These are phyloP conservation scores for Cerastis leucographa DNA, from an alignment of 2,888 invertebrate genomes.

Conservation along the genomic window DNA sequence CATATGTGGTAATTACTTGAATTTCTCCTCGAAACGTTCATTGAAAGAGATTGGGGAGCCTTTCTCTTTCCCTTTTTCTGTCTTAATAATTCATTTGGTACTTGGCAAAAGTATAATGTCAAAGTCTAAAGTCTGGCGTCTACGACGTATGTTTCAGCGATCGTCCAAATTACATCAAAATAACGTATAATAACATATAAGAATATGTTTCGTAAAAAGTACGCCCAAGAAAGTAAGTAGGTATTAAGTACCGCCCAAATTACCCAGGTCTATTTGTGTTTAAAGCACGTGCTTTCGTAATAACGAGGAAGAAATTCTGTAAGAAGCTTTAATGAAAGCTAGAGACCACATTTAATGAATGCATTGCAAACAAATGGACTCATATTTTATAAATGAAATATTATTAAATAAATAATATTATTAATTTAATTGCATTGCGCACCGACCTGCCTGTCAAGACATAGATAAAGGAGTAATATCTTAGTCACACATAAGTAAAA, in stretches of 20 bases:
- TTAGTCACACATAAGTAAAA: not conserved
- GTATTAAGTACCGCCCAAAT: not conserved
- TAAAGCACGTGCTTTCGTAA: not conserved
- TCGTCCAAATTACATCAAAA: not conserved
- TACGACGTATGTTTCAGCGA: not conserved
- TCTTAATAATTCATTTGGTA: not conserved
- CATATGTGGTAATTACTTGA: not conserved
- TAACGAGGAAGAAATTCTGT: not conserved
- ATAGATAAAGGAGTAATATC: not conserved
- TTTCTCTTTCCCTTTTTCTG: too few relatives aligned
- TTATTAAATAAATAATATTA: too few relatives aligned
- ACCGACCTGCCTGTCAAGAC: not conserved
- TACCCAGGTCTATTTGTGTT: not conserved
- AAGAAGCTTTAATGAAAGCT: not conserved
- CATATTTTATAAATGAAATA: constrained; percentile 6
- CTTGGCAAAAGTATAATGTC: not conserved
- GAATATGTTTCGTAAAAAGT: not conserved
- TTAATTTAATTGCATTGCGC: not conserved
- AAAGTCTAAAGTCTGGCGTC: not conserved
- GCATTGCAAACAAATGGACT: not conserved
- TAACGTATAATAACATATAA: too few relatives aligned
- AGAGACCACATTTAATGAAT: not conserved
- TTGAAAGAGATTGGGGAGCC: not conserved
- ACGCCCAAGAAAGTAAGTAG: too few relatives aligned
- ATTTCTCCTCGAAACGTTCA: not conserved